Evolutionary conservation across 2,797 vertebrate genomes (phyloP).

Genomic region (Bovichtus variegatus): DNA sequence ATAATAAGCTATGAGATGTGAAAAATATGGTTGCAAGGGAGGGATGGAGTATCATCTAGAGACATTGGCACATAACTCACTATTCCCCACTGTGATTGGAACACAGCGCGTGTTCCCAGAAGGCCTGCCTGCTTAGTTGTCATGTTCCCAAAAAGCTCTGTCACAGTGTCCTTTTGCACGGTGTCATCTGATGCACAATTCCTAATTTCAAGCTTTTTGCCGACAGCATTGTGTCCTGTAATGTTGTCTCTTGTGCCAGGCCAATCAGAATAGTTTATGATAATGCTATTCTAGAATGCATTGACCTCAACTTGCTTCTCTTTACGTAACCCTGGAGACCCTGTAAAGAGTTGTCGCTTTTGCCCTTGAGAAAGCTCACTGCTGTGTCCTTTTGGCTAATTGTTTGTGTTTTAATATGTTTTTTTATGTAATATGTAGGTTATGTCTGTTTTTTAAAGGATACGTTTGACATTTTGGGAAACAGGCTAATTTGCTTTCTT

Average conservation of each 20-base stretch:
- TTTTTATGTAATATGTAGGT: not conserved
- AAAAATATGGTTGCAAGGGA: constrained; percentile 40
- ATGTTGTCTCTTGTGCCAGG: constrained; percentile 11
- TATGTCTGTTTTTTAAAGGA: not conserved
- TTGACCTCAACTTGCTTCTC: constrained; percentile 46
- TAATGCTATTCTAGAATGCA: constrained; percentile 38
- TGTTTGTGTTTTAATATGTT: not conserved
- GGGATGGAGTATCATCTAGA: constrained; percentile 46
- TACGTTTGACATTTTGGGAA: constrained; percentile 1
- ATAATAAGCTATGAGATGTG: constrained; percentile 23
- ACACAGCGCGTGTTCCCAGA: constrained; percentile 63
- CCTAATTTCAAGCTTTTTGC: constrained; percentile 36
- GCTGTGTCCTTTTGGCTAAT: not conserved
- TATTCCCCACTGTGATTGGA: constrained; percentile 65
- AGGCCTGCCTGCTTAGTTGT: constrained; percentile 62
- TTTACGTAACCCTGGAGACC: constrained; percentile 39
- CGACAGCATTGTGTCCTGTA: constrained; percentile 17
- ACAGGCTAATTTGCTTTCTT: too few species aligned
- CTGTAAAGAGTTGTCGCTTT: constrained; percentile 14
- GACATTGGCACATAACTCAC: constrained; percentile 36
- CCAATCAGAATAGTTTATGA: constrained; percentile 49
- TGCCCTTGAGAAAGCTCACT: not conserved
- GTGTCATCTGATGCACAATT: constrained; percentile 40
- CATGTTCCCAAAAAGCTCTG: constrained; percentile 63
- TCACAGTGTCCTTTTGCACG: constrained; percentile 45